Evolutionary conservation across 2,888 invertebrate genomes (phyloP).

Genomic region (Andrena dorsata): DNA sequence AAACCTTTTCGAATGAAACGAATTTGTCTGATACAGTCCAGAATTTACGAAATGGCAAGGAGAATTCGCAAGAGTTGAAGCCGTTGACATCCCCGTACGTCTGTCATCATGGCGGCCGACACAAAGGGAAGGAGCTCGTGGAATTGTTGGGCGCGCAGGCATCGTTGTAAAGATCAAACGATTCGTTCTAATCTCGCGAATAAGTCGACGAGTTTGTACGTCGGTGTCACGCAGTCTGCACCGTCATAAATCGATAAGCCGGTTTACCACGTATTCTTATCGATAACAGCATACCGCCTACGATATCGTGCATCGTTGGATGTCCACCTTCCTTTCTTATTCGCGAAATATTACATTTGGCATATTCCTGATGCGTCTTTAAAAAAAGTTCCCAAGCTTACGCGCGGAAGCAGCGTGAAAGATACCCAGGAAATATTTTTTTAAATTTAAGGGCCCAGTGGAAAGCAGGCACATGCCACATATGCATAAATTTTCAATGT

Average conservation of each 20-base stretch:
- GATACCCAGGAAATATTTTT: background rate
- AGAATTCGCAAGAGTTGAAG: background rate
- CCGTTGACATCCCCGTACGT: background rate
- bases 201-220: constrained; percentile 62
- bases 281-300: constrained; percentile 73
- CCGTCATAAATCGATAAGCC: constrained; percentile 80
- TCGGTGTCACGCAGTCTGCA: constrained; percentile 81
- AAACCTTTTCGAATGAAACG: no score
- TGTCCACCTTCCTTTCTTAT: constrained; percentile 39
- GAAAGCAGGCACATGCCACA: no score
- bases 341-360: constrained; percentile 25
- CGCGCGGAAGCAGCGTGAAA: no score
- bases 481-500: no score
- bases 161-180: constrained; percentile 49
- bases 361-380: constrained; percentile 7
- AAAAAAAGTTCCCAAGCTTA: background rate
- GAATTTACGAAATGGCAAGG: background rate
- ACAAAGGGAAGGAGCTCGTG: constrained; percentile 23
- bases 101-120: constrained; percentile 13
- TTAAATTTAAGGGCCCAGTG: no score
- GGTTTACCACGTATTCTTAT: constrained; percentile 69
- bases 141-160: constrained; percentile 24
- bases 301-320: constrained; percentile 62
- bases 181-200: constrained; percentile 61
- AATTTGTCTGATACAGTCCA: background rate